Conservation (phyloP, 2,797 vertebrate species). For the Picus viridis region DNA sequence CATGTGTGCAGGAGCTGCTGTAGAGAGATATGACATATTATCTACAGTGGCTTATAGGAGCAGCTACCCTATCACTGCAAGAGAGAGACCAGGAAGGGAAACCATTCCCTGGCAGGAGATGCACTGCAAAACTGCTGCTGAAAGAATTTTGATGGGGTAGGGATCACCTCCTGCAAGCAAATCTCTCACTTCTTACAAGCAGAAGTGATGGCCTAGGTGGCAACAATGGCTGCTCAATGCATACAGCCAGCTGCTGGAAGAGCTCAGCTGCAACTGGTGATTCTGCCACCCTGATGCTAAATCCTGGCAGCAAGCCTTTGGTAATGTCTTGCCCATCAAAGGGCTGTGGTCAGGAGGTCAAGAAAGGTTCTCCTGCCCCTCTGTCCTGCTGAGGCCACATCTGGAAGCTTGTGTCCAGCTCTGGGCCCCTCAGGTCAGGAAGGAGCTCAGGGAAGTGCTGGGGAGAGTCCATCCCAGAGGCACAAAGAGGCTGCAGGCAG, state of each 20-base stretch:
- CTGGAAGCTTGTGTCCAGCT: too few relatives aligned
- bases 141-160: neutral
- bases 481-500: too few relatives aligned
- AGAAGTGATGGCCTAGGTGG: neutral
- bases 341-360: too few relatives aligned
- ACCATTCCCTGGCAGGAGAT: neutral
- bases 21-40: conserved; percentile 70
- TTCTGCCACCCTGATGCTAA: neutral
- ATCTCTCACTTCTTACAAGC: neutral
- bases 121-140: neutral
- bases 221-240: neutral
- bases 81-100: conserved; percentile 33
- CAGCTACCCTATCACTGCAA: conserved; percentile 25
- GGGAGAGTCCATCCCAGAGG: too few relatives aligned
- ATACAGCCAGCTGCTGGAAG: neutral
- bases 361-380: too few relatives aligned
- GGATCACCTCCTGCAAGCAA: neutral
- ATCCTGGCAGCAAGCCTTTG: neutral
- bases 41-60: conserved; percentile 35
- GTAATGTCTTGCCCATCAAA: too few relatives aligned
- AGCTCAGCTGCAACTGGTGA: neutral
- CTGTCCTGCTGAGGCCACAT: too few relatives aligned
- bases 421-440: too few relatives aligned
- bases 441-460: too few relatives aligned
- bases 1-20: conserved; percentile 61